Evolutionary conservation across 2,888 invertebrate genomes (phyloP).

Genomic region (Caenorhabditis afra): DNA sequence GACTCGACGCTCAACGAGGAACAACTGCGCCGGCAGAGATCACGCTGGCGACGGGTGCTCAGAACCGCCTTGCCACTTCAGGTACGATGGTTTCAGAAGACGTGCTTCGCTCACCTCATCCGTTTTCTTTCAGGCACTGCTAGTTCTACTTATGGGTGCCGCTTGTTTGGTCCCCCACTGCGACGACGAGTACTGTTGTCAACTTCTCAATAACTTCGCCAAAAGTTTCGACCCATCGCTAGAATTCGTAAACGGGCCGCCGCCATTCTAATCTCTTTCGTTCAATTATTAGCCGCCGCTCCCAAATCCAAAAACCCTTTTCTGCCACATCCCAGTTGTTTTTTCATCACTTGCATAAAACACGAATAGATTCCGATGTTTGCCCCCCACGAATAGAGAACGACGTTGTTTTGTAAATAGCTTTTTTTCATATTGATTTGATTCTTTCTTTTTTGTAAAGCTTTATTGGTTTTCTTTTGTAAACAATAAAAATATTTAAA

Average conservation of each 20-base stretch:
- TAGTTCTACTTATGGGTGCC: conserved; percentile 92
- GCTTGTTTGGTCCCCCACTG: conserved; percentile 93
- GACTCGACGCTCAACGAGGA: conserved; percentile 66
- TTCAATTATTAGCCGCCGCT: background rate
- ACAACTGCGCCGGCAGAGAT: conserved; percentile 72
- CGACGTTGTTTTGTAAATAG: conserved; percentile 52
- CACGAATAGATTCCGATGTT: conserved; percentile 45
- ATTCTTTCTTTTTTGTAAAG: conserved; percentile 30
- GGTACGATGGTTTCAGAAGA: conserved; percentile 81
- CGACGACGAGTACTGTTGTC: conserved; percentile 89
- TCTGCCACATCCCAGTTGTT: conserved; percentile 34
- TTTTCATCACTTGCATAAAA: conserved; percentile 55
- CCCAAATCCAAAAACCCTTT: background rate
- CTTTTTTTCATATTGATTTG: conserved; percentile 10
- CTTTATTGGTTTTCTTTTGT: conserved; percentile 30
- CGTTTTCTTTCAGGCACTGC: conserved; percentile 88
- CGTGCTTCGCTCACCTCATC: background rate
- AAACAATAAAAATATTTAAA: conserved; percentile 28
- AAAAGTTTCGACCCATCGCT: conserved; percentile 91
- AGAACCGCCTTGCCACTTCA: conserved; percentile 84
- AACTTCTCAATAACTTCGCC: conserved; percentile 89
- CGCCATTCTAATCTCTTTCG: conserved; percentile 86
- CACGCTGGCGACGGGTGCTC: conserved; percentile 79
- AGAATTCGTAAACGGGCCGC: conserved; percentile 93
- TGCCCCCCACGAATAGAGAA: conserved; percentile 27